Conservation (phyloP, 53 echinoderm and acorn worm genomes). For the Arbacia lixula region DNA sequence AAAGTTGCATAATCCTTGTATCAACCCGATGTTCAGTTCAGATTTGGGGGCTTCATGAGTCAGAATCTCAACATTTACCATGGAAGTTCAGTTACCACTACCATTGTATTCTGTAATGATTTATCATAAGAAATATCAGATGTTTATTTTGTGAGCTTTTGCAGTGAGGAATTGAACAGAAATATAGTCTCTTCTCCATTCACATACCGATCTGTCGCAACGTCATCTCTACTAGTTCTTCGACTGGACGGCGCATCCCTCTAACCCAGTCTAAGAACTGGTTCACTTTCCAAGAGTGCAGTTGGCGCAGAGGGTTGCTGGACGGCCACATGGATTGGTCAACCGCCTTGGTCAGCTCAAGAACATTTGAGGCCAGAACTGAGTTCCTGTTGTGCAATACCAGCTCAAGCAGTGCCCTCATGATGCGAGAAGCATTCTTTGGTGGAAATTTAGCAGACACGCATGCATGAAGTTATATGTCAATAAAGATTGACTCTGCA, state of each 20-base stretch:
- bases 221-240: slow-evolving; percentile 73
- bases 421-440: slow-evolving; percentile 91
- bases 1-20: no score
- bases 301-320: slow-evolving; percentile 87
- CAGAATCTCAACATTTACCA: no score
- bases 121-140: no score
- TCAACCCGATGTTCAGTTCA: no score
- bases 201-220: slow-evolving; percentile 72
- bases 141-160: no score
- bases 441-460: no score
- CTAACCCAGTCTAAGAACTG: slow-evolving; percentile 53
- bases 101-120: no score
- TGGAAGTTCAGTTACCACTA: no score
- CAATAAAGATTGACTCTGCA: no score
- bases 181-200: background rate
- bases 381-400: slow-evolving; percentile 89
- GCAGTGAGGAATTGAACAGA: no score
- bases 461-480: no score
- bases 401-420: slow-evolving; percentile 92
- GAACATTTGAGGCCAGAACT: slow-evolving; percentile 71
- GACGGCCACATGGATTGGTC: slow-evolving; percentile 84
- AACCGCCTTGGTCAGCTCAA: slow-evolving; percentile 78
- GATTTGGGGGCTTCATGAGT: no score
- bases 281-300: slow-evolving; percentile 64
- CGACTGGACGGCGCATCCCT: slow-evolving; percentile 54